phyloP scores from a whole-genome alignment of 2,797 vertebrate species.

The Chelonia mydas region DNA sequence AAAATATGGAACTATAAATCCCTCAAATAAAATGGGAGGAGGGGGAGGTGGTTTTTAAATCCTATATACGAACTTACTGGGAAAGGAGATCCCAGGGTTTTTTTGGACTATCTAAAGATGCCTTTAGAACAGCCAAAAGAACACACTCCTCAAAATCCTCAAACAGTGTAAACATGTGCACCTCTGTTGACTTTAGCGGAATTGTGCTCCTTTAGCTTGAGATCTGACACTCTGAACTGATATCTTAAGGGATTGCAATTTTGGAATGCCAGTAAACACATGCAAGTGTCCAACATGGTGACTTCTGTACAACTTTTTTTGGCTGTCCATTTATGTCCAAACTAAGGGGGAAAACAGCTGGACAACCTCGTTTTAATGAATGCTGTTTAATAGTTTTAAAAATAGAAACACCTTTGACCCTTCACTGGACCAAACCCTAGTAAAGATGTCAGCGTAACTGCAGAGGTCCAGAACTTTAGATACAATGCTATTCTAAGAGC shows the following conservation, averaged over 20 bases:
- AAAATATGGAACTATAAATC: not conserved
- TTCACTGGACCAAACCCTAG: not conserved
- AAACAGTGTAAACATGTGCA: not conserved
- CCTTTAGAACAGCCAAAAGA: not conserved
- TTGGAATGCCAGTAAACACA: not conserved
- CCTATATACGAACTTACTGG: not conserved
- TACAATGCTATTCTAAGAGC: fast-evolving
- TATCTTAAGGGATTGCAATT: not conserved
- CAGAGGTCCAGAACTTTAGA: not conserved
- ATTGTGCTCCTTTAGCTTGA: not conserved
- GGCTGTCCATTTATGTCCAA: not conserved
- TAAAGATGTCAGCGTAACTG: not conserved
- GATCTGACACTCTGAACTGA: not conserved
- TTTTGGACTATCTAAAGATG: not conserved
- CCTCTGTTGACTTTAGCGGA: not conserved
- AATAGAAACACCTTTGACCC: not conserved
- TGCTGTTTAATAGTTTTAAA: not conserved
- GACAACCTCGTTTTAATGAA: not conserved
- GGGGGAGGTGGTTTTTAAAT: not conserved
- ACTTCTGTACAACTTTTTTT: not conserved
- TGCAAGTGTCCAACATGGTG: not conserved
- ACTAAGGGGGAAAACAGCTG: not conserved
- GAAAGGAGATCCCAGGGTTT: not conserved
- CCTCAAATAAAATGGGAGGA: not conserved
- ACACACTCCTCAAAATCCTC: not conserved